Conservation (phyloP, 2,888 invertebrate genomes). For the Lycocerus yunnanus region DNA sequence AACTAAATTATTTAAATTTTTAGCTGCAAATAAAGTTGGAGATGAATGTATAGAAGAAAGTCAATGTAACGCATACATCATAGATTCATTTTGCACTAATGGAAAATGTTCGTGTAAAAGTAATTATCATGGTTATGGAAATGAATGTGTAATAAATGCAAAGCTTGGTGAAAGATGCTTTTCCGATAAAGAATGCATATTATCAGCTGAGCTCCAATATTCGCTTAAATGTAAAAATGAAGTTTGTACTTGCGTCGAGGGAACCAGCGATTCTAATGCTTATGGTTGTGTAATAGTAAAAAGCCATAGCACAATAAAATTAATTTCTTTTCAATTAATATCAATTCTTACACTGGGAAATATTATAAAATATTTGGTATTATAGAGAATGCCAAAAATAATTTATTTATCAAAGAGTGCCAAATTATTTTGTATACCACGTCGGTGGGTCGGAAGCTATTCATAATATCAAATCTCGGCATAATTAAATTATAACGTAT, state of each 20-base stretch:
- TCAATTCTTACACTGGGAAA: background rate
- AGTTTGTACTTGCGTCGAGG: slow-evolving; percentile 46
- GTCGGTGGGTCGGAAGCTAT: background rate
- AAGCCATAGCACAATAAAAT: background rate
- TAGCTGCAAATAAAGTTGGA: slow-evolving; percentile 47
- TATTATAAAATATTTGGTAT: background rate
- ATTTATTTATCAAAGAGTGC: background rate
- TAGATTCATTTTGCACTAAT: slow-evolving; percentile 40
- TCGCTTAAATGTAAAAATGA: slow-evolving; percentile 43
- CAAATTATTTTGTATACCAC: background rate
- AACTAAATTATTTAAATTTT: slow-evolving; percentile 24
- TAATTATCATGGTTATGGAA: slow-evolving; percentile 43
- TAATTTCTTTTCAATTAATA: background rate
- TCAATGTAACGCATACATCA: slow-evolving; percentile 48
- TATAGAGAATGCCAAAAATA: background rate
- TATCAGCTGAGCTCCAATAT: slow-evolving; percentile 32
- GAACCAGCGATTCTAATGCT: slow-evolving; percentile 16
- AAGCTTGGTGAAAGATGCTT: slow-evolving; percentile 42
- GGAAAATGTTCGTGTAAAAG: slow-evolving; percentile 44
- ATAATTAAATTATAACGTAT: background rate
- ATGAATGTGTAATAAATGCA: slow-evolving; percentile 41
- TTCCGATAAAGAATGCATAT: slow-evolving; percentile 45
- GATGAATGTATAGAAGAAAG: slow-evolving; percentile 47
- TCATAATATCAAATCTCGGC: background rate
- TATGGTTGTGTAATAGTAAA: slow-evolving; percentile 11